These are phyloP conservation scores for Blastobasis adustella DNA, from an alignment of 2,888 invertebrate species.

Conservation along the genomic window DNA sequence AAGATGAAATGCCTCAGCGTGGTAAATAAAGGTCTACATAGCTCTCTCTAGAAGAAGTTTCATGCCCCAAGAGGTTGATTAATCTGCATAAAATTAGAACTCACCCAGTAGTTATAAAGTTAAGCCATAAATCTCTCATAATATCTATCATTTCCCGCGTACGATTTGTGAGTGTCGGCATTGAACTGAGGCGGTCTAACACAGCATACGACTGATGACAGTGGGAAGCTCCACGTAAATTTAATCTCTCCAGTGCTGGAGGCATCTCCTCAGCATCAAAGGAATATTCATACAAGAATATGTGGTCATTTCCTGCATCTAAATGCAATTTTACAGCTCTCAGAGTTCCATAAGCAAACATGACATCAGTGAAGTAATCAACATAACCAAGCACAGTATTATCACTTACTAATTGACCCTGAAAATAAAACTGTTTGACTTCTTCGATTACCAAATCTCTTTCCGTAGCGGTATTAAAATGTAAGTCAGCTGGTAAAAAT, in stretches of 20 bases:
- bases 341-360: constrained; percentile 17
- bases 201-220: constrained; percentile 5
- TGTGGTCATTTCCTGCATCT: constrained; percentile 18
- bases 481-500: too few relatives aligned
- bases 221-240: constrained; percentile 3
- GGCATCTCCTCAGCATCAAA: constrained; percentile 8
- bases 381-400: constrained; percentile 28
- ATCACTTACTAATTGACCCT: constrained; percentile 22
- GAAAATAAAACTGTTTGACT: constrained; percentile 38
- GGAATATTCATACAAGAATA: constrained; percentile 21
- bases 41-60: too few relatives aligned
- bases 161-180: background rate
- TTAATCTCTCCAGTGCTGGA: background rate
- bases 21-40: too few relatives aligned
- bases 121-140: background rate
- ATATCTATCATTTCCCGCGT: background rate
- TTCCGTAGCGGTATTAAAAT: constrained; percentile 24
- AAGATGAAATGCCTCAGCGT: too few relatives aligned
- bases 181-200: background rate
- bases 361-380: constrained; percentile 46
- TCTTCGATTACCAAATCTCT: constrained; percentile 25
- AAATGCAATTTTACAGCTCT: constrained; percentile 17
- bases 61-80: too few relatives aligned
- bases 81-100: constrained; percentile 9
- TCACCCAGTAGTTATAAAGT: constrained; percentile 27